Percentiles rank a stretch among this genome's conserved stretches.
These are phyloP conservation scores for Cyanistes caeruleus DNA, from an alignment of 2,113 vertebrate genomes.

Conservation along the genomic window DNA sequence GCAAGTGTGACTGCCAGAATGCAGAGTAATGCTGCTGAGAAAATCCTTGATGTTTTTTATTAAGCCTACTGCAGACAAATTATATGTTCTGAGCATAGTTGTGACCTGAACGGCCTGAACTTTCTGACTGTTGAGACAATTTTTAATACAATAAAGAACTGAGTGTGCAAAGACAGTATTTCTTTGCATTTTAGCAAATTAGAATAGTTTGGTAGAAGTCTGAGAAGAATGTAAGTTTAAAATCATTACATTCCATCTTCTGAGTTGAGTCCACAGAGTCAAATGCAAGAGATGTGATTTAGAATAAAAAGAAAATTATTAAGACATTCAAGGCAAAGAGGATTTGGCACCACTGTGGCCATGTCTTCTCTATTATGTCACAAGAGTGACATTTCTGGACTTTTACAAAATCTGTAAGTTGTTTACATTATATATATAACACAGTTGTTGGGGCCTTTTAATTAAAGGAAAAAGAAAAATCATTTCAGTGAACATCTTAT, in stretches of 20 bases:
- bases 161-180: not conserved
- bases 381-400: not conserved
- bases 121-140: not conserved
- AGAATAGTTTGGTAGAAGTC: not conserved
- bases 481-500: not conserved
- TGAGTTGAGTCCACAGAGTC: not conserved
- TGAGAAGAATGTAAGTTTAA: not conserved
- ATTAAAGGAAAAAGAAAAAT: not conserved
- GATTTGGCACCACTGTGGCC: not conserved
- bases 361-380: not conserved
- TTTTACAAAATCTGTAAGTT: not conserved
- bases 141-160: not conserved
- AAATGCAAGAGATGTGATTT: not conserved
- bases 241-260: not conserved
- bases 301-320: not conserved
- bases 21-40: not conserved
- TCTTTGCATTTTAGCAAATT: not conserved
- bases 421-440: not conserved
- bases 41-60: not conserved
- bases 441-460: not conserved
- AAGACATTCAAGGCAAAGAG: not conserved
- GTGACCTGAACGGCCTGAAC: not conserved
- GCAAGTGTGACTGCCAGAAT: not conserved
- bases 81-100: not conserved
- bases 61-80: not conserved